Evolutionary conservation across 2,797 vertebrate species (phyloP).

Genomic region (Eospalax fontanierii): DNA sequence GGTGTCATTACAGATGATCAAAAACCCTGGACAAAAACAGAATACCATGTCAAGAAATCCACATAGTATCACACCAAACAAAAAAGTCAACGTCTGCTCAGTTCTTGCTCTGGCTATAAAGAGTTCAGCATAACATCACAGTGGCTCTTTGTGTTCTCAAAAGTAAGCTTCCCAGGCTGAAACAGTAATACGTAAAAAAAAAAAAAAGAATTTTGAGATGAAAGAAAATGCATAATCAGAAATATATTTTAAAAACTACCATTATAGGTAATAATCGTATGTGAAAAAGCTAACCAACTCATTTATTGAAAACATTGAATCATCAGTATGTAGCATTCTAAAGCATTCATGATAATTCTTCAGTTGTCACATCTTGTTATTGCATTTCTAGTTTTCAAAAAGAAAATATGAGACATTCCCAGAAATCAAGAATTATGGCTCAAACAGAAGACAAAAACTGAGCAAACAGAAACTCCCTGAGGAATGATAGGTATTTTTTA

Average conservation of each 20-base stretch:
- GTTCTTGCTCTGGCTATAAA: not conserved
- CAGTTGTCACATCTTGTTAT: not conserved
- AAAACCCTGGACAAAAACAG: not conserved
- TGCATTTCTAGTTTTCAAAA: not conserved
- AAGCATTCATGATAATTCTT: not conserved
- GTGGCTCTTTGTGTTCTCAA: not conserved
- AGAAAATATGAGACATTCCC: not conserved
- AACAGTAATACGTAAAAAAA: not conserved
- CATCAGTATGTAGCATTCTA: not conserved
- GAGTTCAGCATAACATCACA: not conserved
- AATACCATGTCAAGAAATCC: not conserved
- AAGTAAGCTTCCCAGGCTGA: not conserved
- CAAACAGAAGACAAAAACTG: not conserved
- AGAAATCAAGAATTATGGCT: not conserved
- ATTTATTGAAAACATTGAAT: not conserved
- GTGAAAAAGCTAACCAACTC: not conserved
- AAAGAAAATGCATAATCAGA: not conserved
- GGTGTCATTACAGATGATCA: not conserved
- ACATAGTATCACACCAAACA: not conserved
- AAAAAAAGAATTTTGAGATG: not conserved
- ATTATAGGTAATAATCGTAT: not conserved
- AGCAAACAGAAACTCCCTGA: not conserved
- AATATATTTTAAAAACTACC: not conserved
- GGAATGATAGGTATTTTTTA: not conserved
- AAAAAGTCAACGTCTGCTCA: not conserved